Percentiles rank a stretch among this genome's conserved stretches.
These are phyloP conservation scores for Natrix natrix DNA, from an alignment of 2,797 vertebrate species.

Conservation along the genomic window DNA sequence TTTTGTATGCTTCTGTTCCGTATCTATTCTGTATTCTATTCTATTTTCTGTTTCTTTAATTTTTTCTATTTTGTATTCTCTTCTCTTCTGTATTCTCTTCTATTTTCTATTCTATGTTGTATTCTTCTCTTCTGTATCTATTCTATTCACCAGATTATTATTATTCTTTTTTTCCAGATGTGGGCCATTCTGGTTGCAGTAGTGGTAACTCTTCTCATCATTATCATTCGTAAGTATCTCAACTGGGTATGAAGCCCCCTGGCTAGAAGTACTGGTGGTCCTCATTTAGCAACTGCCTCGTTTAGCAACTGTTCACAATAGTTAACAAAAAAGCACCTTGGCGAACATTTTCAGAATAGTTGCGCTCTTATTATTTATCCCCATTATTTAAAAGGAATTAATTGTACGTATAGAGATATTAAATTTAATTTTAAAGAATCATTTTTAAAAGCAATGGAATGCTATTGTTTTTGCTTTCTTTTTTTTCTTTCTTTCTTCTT, in stretches of 20 bases:
- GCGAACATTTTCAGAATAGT: not conserved
- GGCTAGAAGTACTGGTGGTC: too few species aligned
- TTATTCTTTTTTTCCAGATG: slow-evolving; percentile 67
- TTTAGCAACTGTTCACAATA: not conserved
- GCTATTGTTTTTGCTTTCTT: not conserved
- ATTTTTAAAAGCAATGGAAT: not conserved
- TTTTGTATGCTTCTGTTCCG: too few species aligned
- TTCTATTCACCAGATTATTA: not conserved
- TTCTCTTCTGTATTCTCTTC: too few species aligned
- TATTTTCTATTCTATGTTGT: too few species aligned
- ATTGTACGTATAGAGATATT: too few species aligned
- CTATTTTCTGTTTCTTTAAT: too few species aligned
- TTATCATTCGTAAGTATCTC: slow-evolving; percentile 76
- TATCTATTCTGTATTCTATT: too few species aligned
- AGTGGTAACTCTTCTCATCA: slow-evolving; percentile 72
- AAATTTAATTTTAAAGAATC: too few species aligned
- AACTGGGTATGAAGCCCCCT: not conserved
- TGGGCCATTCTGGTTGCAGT: slow-evolving; percentile 76
- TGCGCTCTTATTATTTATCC: not conserved
- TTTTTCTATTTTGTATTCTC: too few species aligned
- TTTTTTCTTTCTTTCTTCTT: not conserved
- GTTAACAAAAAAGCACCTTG: not conserved
- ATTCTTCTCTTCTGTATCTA: too few species aligned
- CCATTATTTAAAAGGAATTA: too few species aligned
- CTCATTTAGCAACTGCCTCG: not conserved